These are phyloP conservation scores for Zoanthus sansibaricus DNA, from an alignment of 92 coral and sea anemone species.

Conservation along the genomic window DNA sequence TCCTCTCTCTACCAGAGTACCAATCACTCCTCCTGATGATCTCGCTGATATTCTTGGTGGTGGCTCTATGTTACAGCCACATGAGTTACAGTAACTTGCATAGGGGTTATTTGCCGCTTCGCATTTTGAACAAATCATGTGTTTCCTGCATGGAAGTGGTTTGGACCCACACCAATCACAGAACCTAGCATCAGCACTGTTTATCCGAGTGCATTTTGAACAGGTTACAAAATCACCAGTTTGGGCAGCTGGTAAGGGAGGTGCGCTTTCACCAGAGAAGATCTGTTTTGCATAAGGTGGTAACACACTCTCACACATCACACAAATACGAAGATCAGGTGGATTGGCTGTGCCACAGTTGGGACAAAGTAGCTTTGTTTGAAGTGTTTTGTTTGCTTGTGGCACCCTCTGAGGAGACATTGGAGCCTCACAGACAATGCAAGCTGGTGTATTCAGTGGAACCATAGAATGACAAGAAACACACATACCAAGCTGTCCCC, in stretches of 20 bases:
- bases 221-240: conserved; percentile 87
- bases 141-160: conserved; percentile 77
- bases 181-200: conserved; percentile 95
- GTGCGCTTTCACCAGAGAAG: conserved; percentile 83
- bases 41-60: conserved; percentile 90
- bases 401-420: conserved; percentile 96
- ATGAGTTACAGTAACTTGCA: conserved; percentile 87
- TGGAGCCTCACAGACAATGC: conserved; percentile 94
- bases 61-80: conserved; percentile 91
- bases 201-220: conserved; percentile 92
- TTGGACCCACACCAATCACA: conserved; percentile 99
- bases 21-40: conserved; percentile 80
- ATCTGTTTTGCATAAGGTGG: conserved; percentile 92
- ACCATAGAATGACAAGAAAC: conserved; percentile 97
- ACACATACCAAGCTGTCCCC: conserved; percentile 95
- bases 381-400: conserved; percentile 82
- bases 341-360: conserved; percentile 97
- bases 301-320: conserved; percentile 88
- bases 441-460: conserved; percentile 89
- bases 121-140: conserved; percentile 82
- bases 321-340: conserved; percentile 85
- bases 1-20: conserved; percentile 91
- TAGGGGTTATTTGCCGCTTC: conserved; percentile 86
- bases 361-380: conserved; percentile 85
- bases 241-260: conserved; percentile 90